A percentile compares a stretch with the other conserved stretches of the same genome.
These are phyloP conservation scores for Scaptodrosophila lebanonensis DNA, from an alignment of 1,140 invertebrate species.

Conservation along the genomic window DNA sequence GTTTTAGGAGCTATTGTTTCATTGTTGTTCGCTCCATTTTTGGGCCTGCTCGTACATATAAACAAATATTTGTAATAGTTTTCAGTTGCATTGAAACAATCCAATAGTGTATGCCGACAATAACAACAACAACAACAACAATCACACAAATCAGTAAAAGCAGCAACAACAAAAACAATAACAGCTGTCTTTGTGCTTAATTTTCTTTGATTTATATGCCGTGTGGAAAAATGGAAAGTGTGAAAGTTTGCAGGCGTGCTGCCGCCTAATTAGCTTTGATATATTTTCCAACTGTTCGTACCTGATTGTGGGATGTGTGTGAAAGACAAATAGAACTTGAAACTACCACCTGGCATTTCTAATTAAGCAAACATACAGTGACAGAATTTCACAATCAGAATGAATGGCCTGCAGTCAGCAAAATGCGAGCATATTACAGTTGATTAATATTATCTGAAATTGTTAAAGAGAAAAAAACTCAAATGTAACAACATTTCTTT, in stretches of 20 bases:
- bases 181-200: slow-evolving; percentile 21
- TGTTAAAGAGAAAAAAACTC: too few species aligned
- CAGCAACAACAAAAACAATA: too few species aligned
- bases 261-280: slow-evolving; percentile 62
- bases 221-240: slow-evolving; percentile 69
- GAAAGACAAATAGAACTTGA: slow-evolving; percentile 54
- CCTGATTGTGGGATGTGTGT: slow-evolving; percentile 4
- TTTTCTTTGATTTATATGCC: slow-evolving; percentile 58
- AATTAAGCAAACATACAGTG: slow-evolving; percentile 35
- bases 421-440: slow-evolving; percentile 64
- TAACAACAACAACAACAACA: too few species aligned
- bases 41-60: slow-evolving; percentile 24
- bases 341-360: too few species aligned
- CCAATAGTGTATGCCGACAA: too few species aligned
- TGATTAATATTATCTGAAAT: slow-evolving; percentile 60
- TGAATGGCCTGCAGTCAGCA: slow-evolving; percentile 48
- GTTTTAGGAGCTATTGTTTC: slow-evolving; percentile 21
- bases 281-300: slow-evolving; percentile 54
- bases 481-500: too few species aligned
- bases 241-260: slow-evolving; percentile 53
- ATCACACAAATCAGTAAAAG: too few species aligned
- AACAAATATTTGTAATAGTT: slow-evolving; percentile 46
- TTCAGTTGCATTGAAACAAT: slow-evolving; percentile 39
- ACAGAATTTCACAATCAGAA: slow-evolving; percentile 43
- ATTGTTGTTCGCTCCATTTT: slow-evolving; percentile 25